These are phyloP conservation scores for Phengaris arion DNA, from an alignment of 2,888 invertebrate species.

Conservation along the genomic window DNA sequence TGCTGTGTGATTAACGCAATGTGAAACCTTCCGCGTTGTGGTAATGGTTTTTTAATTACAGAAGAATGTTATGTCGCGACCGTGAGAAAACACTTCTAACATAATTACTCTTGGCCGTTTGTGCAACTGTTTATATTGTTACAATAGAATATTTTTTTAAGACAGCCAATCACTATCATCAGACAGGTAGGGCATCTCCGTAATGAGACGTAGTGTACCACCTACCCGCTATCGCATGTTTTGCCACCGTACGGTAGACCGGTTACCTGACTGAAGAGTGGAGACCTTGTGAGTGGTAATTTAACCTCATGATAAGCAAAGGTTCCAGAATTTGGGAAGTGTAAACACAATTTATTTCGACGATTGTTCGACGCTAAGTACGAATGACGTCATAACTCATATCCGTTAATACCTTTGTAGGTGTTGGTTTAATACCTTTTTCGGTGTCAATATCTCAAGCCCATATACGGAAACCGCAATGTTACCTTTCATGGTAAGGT, in stretches of 20 bases:
- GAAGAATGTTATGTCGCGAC: neutral
- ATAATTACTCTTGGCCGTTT: neutral
- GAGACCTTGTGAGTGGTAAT: too few relatives aligned
- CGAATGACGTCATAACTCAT: neutral
- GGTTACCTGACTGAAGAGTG: too few relatives aligned
- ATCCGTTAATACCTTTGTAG: too few relatives aligned
- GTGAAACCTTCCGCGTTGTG: neutral
- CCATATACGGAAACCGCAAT: slow-evolving; percentile 1
- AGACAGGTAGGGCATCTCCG: too few relatives aligned
- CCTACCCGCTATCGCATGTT: too few relatives aligned
- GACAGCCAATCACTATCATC: too few relatives aligned
- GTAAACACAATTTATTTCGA: neutral
- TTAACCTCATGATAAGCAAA: neutral
- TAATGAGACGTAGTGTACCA: too few relatives aligned
- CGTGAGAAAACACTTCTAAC: slow-evolving; percentile 1
- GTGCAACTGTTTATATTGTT: neutral
- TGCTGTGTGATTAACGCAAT: slow-evolving; percentile 2
- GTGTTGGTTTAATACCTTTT: neutral
- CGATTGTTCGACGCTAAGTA: neutral
- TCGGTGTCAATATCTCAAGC: neutral
- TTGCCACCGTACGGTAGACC: too few relatives aligned
- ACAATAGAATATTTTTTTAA: neutral
- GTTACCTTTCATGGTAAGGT: neutral
- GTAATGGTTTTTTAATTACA: slow-evolving; percentile 6
- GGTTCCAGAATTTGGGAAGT: neutral